Conservation (phyloP, 1,140 invertebrate genomes). For the Bombus consobrinus region DNA sequence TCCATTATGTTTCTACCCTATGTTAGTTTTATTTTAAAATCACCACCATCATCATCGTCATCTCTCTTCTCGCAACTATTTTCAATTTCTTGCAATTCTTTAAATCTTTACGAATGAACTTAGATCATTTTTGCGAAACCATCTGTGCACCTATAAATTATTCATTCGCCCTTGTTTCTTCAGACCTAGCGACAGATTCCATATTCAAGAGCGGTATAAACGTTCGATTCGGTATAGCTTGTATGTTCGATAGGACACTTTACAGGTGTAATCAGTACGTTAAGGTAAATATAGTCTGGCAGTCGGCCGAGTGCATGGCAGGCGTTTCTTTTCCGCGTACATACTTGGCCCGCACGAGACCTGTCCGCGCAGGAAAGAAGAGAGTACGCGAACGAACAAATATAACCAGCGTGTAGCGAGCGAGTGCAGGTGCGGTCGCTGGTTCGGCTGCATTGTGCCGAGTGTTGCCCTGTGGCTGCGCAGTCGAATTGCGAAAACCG, state of each 20-base stretch:
- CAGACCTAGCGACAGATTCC: neutral
- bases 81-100: too few species aligned
- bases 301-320: constrained; percentile 73
- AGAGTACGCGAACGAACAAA: constrained; percentile 63
- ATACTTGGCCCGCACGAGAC: constrained; percentile 73
- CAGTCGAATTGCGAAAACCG: constrained; percentile 55
- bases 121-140: too few species aligned
- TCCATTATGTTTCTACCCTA: too few species aligned
- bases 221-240: constrained; percentile 16
- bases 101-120: too few species aligned
- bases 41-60: neutral
- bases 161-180: neutral
- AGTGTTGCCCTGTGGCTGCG: neutral
- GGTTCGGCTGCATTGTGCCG: constrained; percentile 53
- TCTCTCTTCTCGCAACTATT: too few species aligned
- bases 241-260: constrained; percentile 49
- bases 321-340: constrained; percentile 73
- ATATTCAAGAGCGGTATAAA: neutral
- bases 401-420: constrained; percentile 58
- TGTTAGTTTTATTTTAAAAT: neutral
- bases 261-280: constrained; percentile 75
- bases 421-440: constrained; percentile 62
- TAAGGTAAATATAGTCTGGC: constrained; percentile 79
- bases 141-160: neutral
- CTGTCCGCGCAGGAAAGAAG: constrained; percentile 62